Percentiles rank a stretch among this genome's conserved stretches.
phyloP scores from a whole-genome alignment of 2,113 vertebrate species.

The Gallinago paraguaiae region DNA sequence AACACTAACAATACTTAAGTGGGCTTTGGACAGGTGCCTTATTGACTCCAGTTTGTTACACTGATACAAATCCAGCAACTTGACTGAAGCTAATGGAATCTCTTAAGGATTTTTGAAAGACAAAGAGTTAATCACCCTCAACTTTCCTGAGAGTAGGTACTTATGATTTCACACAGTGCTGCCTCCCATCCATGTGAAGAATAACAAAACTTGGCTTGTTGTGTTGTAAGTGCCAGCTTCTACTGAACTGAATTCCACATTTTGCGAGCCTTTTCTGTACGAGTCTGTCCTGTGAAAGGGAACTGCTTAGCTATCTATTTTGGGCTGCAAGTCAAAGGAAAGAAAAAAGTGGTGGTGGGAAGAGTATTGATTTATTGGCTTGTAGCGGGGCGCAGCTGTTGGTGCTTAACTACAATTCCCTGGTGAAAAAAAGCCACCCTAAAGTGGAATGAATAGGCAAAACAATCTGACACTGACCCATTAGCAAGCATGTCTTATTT shows the following conservation, averaged over 20 bases:
- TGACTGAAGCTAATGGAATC: not conserved
- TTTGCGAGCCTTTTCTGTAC: not conserved
- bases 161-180: not conserved
- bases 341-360: not conserved
- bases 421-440: not conserved
- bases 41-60: not conserved
- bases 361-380: not conserved
- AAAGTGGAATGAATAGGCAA: not conserved
- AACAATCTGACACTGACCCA: not conserved
- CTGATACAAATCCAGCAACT: not conserved
- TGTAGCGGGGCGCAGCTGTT: not conserved
- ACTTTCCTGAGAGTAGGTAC: not conserved
- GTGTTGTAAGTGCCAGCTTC: not conserved
- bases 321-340: not conserved
- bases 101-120: not conserved
- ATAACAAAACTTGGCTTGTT: not conserved
- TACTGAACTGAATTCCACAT: not conserved
- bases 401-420: not conserved
- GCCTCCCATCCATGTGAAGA: not conserved
- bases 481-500: not conserved
- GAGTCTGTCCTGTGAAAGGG: not conserved
- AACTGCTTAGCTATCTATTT: not conserved
- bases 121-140: not conserved
- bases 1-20: slow-evolving; percentile 2
- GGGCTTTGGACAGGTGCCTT: not conserved